Evolutionary conservation across 1,140 invertebrate species (phyloP).

Genomic region (Steinernema khuongi): DNA sequence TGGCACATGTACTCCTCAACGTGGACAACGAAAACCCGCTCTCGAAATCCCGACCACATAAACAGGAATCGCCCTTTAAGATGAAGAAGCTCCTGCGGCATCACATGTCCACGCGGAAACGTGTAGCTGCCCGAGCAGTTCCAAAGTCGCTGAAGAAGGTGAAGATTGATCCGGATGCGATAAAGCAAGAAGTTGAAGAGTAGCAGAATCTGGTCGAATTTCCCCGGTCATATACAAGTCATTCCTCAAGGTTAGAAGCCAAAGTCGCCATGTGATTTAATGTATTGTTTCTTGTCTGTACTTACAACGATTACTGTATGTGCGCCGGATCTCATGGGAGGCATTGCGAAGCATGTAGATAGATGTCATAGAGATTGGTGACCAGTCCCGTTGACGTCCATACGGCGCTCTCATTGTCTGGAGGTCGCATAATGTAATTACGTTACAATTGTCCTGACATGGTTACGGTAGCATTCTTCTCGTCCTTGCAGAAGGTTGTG

Average conservation of each 20-base stretch:
- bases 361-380: too few relatives aligned
- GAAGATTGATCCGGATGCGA: not conserved
- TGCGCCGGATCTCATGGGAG: too few relatives aligned
- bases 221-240: not conserved
- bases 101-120: not conserved
- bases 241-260: not conserved
- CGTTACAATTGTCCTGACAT: too few relatives aligned
- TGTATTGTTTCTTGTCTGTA: too few relatives aligned
- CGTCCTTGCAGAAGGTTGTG: too few relatives aligned
- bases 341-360: too few relatives aligned
- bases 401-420: too few relatives aligned
- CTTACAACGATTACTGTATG: too few relatives aligned
- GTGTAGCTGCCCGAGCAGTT: not conserved
- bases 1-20: not conserved
- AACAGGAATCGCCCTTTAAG: not conserved
- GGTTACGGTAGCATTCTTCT: too few relatives aligned
- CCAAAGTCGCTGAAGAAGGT: not conserved
- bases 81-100: not conserved
- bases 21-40: not conserved
- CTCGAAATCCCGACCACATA: not conserved
- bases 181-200: slow-evolving; percentile 8
- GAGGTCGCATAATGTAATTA: too few relatives aligned
- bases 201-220: not conserved
- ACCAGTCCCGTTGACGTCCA: too few relatives aligned
- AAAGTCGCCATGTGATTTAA: not conserved